These are phyloP conservation scores for Euwallacea similis DNA, from an alignment of 1,140 invertebrate genomes.

Conservation along the genomic window DNA sequence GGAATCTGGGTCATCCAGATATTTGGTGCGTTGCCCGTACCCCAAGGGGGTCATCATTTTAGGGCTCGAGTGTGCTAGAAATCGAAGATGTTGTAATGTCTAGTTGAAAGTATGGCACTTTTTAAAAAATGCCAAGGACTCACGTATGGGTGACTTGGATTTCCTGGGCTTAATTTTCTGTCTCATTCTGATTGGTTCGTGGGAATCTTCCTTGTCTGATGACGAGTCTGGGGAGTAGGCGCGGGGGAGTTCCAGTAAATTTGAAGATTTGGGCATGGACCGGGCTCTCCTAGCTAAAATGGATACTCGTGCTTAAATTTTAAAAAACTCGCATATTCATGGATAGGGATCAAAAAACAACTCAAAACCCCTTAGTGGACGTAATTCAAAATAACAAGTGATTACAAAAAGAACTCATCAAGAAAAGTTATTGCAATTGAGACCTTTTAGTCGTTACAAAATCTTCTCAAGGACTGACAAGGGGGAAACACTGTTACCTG, in stretches of 20 bases:
- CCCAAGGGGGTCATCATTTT: constrained; percentile 71
- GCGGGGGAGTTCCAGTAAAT: constrained; percentile 47
- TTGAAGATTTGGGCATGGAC: constrained; percentile 41
- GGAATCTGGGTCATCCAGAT: constrained; percentile 56
- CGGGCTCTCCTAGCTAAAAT: constrained; percentile 39
- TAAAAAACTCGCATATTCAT: neutral
- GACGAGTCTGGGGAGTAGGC: constrained; percentile 21
- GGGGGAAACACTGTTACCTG: constrained; percentile 12
- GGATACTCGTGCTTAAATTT: neutral
- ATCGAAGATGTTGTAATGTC: neutral
- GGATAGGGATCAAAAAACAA: too few relatives aligned
- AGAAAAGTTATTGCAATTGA: too few relatives aligned
- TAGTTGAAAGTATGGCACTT: too few relatives aligned
- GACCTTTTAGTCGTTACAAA: neutral
- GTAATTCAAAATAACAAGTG: too few relatives aligned
- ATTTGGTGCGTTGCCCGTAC: constrained; percentile 63
- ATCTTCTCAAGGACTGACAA: constrained; percentile 1
- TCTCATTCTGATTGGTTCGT: constrained; percentile 26
- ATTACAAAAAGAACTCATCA: too few relatives aligned
- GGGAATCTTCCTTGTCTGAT: constrained; percentile 28
- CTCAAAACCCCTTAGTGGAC: too few relatives aligned
- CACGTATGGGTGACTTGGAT: constrained; percentile 37
- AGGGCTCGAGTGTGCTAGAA: constrained; percentile 55
- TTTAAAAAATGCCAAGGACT: constrained; percentile 1
- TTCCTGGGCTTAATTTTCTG: constrained; percentile 25